These are phyloP conservation scores for Serripes groenlandicus DNA, from an alignment of 2,888 invertebrate genomes.

Conservation along the genomic window DNA sequence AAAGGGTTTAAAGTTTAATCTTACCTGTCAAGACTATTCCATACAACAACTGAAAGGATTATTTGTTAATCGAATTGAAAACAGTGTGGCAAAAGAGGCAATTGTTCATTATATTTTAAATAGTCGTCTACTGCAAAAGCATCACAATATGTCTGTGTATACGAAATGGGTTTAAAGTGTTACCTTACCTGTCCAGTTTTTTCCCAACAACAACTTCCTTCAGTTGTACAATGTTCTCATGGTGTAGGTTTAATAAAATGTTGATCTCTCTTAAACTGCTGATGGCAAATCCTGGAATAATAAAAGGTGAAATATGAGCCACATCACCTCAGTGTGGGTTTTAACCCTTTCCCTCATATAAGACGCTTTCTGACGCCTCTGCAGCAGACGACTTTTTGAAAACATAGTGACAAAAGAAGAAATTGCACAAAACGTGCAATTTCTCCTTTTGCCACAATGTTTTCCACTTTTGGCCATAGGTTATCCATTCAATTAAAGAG, in stretches of 20 bases:
- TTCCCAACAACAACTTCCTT: slow-evolving; percentile 98
- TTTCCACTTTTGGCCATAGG: no score
- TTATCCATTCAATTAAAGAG: no score
- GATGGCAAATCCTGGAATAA: slow-evolving; percentile 91
- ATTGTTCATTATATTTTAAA: no score
- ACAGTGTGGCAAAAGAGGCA: no score
- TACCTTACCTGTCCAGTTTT: slow-evolving; percentile 93
- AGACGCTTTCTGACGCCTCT: background rate
- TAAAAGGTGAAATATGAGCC: background rate
- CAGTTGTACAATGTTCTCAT: slow-evolving; percentile 97
- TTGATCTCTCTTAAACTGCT: slow-evolving; percentile 98
- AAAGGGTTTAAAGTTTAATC: no score
- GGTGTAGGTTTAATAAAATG: slow-evolving; percentile 93
- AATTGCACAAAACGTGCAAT: background rate
- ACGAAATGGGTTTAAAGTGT: no score
- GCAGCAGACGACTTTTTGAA: background rate
- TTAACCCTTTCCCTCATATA: background rate
- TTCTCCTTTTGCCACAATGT: background rate
- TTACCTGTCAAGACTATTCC: no score
- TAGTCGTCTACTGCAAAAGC: no score
- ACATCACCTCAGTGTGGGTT: background rate
- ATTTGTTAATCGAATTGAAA: no score
- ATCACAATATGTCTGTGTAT: no score
- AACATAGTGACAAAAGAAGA: background rate
- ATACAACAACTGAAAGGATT: no score